These are phyloP conservation scores for Folsomia manolachei DNA, from an alignment of 2,888 invertebrate species.

Conservation along the genomic window DNA sequence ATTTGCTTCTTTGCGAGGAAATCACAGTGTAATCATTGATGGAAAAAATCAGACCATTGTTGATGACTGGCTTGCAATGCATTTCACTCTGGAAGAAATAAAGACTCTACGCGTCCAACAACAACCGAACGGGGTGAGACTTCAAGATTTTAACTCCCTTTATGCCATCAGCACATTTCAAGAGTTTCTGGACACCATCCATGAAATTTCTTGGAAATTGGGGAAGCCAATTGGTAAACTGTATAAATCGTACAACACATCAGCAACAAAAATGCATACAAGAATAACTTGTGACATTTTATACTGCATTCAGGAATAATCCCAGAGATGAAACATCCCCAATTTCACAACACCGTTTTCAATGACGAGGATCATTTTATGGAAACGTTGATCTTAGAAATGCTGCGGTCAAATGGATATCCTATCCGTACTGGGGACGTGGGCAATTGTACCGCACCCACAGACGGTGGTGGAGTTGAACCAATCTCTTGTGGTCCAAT, in stretches of 20 bases:
- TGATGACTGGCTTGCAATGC: slow-evolving; percentile 32
- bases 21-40: slow-evolving; percentile 25
- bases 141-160: slow-evolving; percentile 29
- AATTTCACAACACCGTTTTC: slow-evolving; percentile 25
- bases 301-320: too few relatives aligned
- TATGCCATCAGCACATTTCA: slow-evolving; percentile 35
- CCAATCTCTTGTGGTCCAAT: slow-evolving; percentile 27
- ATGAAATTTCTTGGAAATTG: slow-evolving; percentile 29
- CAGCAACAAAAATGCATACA: too few relatives aligned
- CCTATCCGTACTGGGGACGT: slow-evolving; percentile 15
- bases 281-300: too few relatives aligned
- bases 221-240: slow-evolving; percentile 30
- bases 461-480: neutral
- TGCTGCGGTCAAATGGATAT: slow-evolving; percentile 22
- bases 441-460: slow-evolving; percentile 8
- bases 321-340: slow-evolving; percentile 39
- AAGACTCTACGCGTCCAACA: slow-evolving; percentile 27
- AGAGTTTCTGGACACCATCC: slow-evolving; percentile 33
- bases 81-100: slow-evolving; percentile 31
- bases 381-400: slow-evolving; percentile 21
- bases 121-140: slow-evolving; percentile 30
- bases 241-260: too few relatives aligned
- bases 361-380: neutral
- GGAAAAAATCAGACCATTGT: slow-evolving; percentile 13
- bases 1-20: slow-evolving; percentile 26